Percentiles rank a stretch among this genome's conserved stretches.
Conservation (phyloP, 1,140 invertebrate genomes). For the Gryon sp. region DNA sequence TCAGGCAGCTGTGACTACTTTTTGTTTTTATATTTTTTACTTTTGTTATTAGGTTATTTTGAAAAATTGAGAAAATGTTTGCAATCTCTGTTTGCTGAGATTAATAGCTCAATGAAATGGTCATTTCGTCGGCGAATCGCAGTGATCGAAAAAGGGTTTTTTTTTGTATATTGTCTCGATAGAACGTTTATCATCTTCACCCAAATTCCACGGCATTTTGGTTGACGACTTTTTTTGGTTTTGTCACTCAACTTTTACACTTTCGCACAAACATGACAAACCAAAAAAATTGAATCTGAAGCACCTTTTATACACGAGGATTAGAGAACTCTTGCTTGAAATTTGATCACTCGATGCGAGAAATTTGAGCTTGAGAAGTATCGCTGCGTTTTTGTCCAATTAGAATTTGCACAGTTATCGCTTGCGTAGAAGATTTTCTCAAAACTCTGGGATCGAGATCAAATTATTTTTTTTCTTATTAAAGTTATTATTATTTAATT, state of each 20-base stretch:
- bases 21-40: too few species aligned
- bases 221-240: conserved; percentile 20
- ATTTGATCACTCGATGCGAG: conserved; percentile 53
- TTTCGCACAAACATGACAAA: conserved; percentile 21
- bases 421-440: conserved; percentile 10
- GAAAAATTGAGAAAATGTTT: too few species aligned
- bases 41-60: too few species aligned
- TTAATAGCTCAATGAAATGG: conserved; percentile 1
- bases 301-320: too few species aligned
- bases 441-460: conserved; percentile 1
- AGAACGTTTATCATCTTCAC: conserved; percentile 48
- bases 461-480: too few species aligned
- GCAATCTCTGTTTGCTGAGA: too few species aligned
- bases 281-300: too few species aligned
- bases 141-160: conserved; percentile 23
- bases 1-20: too few species aligned
- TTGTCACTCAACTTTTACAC: too few species aligned
- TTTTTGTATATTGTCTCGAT: conserved; percentile 49
- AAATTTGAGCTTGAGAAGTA: conserved; percentile 35
- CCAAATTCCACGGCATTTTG: conserved; percentile 61
- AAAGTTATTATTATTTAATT: too few species aligned
- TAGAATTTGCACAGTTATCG: conserved; percentile 39
- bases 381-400: conserved; percentile 27
- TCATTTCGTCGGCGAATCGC: conserved; percentile 16
- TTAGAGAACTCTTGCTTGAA: too few species aligned